These are phyloP conservation scores for Leptinotarsa defecta DNA, from an alignment of 1,140 invertebrate genomes.

Conservation along the genomic window DNA sequence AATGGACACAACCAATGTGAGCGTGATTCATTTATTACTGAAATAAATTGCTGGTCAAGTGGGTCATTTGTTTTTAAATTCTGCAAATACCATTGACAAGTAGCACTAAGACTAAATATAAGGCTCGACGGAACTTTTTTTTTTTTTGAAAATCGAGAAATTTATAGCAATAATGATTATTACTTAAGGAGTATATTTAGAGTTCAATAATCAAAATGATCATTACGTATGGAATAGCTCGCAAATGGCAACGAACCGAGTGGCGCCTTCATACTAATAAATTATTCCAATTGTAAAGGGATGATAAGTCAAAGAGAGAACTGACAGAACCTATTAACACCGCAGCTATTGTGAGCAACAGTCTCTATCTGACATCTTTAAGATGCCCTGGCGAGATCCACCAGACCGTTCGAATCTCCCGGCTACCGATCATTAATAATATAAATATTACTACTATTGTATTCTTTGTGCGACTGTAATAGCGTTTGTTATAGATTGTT, in stretches of 20 bases:
- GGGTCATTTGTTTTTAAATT: no score
- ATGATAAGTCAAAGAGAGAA: constrained; percentile 41
- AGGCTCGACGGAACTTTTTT: background rate
- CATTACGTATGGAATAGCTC: background rate
- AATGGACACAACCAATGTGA: no score
- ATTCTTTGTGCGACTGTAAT: constrained; percentile 31
- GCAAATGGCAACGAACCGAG: background rate
- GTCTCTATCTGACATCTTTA: constrained; percentile 38
- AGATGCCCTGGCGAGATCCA: constrained; percentile 40
- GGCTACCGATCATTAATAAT: constrained; percentile 53
- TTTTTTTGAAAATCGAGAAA: background rate
- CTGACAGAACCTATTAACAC: constrained; percentile 53
- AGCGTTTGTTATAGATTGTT: constrained; percentile 31
- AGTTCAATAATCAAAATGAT: no score
- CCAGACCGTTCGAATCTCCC: constrained; percentile 21
- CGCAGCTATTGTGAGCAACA: constrained; percentile 38
- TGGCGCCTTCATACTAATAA: constrained; percentile 50
- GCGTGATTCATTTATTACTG: no score
- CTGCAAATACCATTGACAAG: no score
- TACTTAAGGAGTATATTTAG: no score
- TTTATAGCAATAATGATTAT: background rate
- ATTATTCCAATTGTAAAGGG: constrained; percentile 45
- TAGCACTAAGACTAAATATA: no score
- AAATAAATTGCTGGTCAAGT: no score
- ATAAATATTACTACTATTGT: constrained; percentile 50